Evolutionary conservation across 1,140 invertebrate species (phyloP), one percentile per base, ranked within the genome.

Genomic region (Papilio aristodemus): DNA sequence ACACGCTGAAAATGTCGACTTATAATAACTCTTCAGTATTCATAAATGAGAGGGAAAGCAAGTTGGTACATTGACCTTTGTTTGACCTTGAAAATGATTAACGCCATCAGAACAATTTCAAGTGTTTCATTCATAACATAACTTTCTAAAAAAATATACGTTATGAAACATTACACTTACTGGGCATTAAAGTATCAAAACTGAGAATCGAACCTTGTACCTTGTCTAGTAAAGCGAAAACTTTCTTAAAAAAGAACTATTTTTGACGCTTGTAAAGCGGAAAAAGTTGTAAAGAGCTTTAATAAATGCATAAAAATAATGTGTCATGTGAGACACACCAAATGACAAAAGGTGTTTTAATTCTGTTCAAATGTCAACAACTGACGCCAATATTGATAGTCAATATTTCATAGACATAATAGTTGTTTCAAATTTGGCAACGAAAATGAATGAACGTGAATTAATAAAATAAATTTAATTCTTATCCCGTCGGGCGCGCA

Each of bases 71-170:
- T 25, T 54, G 46, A 54, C 19, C 46, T 54, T 54, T 54, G 10
- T 54, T 11, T 54, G 46, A 54, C 46, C 46, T 54, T 54, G 46
- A 17, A 54, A 54, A 54, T 54, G 46, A 54, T 54, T 19, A 54
- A 54, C 19, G 46, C 19, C 46, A 54, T 54, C 11, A 54, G 4
- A 54, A 17, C 46, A 54, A 17, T 19, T 54, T 54, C 17, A 25
- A 22, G 46, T 25, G 10, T 22, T 13, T 46, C 17, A 3, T 17
- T 50, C 43, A 8, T 19, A 2, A 25, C 22, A 54, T 25, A 25
- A 4, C 46, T 54, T 54, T 54, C 46, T 54, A 22, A 11, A 25
- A 32, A 4, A 17, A 38, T 38, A 8, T 38, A 43, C 39, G n/a
- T 17, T 14, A 13, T 43, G 6, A 14, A 43, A 43, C n/a, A n/a